Percentiles rank a stretch among this genome's conserved stretches.
These are phyloP conservation scores for Chaenodraco wilsoni DNA, from an alignment of 2,797 vertebrate species.

Conservation along the genomic window DNA sequence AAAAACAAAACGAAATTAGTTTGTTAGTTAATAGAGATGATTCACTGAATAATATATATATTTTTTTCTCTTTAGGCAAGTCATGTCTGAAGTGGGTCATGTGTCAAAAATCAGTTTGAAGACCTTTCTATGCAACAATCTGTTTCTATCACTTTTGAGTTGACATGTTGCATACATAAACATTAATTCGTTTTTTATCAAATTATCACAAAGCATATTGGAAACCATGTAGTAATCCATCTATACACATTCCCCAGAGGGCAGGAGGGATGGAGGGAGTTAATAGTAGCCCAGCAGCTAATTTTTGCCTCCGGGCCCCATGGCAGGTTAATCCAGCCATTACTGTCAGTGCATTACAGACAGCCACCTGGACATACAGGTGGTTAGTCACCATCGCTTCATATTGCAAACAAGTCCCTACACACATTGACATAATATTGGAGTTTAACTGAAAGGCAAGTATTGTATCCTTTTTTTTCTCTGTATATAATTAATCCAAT, in stretches of 20 bases:
- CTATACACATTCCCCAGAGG: not conserved
- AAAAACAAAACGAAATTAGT: not conserved
- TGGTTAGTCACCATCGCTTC: not conserved
- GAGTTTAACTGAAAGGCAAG: not conserved
- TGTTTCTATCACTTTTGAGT: not conserved
- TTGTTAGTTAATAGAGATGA: not conserved
- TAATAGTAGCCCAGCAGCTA: not conserved
- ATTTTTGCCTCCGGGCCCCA: not conserved
- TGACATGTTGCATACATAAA: not conserved
- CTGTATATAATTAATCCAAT: not conserved
- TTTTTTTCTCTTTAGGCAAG: not conserved
- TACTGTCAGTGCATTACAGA: conserved; percentile 5
- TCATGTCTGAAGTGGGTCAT: not conserved
- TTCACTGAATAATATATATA: not conserved
- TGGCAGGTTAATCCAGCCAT: not conserved
- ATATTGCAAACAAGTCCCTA: not conserved
- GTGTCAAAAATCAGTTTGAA: not conserved
- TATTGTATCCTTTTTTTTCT: not conserved
- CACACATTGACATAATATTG: not conserved
- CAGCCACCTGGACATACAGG: conserved; percentile 6
- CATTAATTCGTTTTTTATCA: not conserved
- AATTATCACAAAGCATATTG: not conserved
- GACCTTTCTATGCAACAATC: not conserved
- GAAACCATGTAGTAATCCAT: not conserved
- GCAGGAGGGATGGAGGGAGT: not conserved